Evolutionary conservation across 2,888 invertebrate species (phyloP), one percentile per base, ranked within the genome.

Genomic region (Latheticus oryzae): DNA sequence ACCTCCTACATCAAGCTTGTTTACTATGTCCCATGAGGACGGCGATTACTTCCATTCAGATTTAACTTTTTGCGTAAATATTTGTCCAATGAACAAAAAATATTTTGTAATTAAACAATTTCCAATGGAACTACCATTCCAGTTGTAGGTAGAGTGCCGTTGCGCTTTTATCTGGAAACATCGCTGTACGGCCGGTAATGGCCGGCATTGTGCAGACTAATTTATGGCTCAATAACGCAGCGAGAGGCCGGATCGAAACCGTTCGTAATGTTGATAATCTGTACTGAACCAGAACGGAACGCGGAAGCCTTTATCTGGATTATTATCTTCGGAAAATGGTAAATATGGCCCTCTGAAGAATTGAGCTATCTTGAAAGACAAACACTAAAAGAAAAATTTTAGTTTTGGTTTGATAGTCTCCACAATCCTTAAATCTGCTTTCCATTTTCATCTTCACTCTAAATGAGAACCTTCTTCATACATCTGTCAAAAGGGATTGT

Each of bases 161-260:
- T 69, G 70, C 64, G 69, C 69, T 73, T 73, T 73, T 73, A 73
- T 72, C 72, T 66, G 64, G 64, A 68, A 72, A 67, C 68, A 73
- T 70, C 69, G 70, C 57, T 64, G 61, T 62, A 58, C 65, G 65
- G 63, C 70, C 72, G 71, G 73, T 72, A 75, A 75, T 74, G 75
- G 73, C 67, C 69, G 70, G 70, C 71, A 74, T 75, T 75, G 75
- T 74, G 71, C 60, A 61, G 65, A 71, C 73, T 75, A 75, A 75
- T 75, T 75, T 75, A 75, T 75, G 62, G 69, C 72, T 73, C 75
- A 74, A 75, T 75, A 75, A 74, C 75, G 70, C 71, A 66, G 71
- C 70, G 68, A 66, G 71, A 69, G 67, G 66, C 65, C 69, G 67
- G 68, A 75, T 73, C 70, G 73, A 71, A 73, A 67, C 48, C 69